These are phyloP conservation scores for Drosophila sucinea DNA, from an alignment of 1,140 invertebrate species.

Conservation along the genomic window DNA sequence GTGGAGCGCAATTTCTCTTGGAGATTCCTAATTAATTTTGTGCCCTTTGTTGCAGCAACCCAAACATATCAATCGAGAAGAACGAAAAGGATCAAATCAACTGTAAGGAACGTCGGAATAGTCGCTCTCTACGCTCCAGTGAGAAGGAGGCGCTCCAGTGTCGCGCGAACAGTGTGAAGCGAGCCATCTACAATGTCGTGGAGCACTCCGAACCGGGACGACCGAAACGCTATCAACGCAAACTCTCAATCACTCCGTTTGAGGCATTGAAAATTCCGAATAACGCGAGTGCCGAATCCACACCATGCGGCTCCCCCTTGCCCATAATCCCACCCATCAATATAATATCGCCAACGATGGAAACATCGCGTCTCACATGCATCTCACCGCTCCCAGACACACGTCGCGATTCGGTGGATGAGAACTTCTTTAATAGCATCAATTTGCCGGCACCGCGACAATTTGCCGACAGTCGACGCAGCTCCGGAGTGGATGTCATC, in stretches of 20 bases:
- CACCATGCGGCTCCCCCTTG: conserved; percentile 86
- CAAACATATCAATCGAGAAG: conserved; percentile 79
- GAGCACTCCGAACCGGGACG: conserved; percentile 90
- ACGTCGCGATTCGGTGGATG: conserved; percentile 86
- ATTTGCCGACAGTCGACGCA: conserved; percentile 89
- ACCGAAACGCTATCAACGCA: conserved; percentile 84
- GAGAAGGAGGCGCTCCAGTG: conserved; percentile 85
- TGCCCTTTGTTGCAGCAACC: conserved; percentile 45
- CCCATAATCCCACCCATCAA: conserved; percentile 84
- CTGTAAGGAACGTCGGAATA: conserved; percentile 74
- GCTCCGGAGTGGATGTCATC: conserved; percentile 86
- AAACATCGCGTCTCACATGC: conserved; percentile 84
- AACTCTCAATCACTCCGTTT: conserved; percentile 76
- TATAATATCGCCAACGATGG: conserved; percentile 81
- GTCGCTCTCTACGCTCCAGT: conserved; percentile 69
- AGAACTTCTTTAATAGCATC: conserved; percentile 84
- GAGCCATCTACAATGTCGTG: conserved; percentile 92
- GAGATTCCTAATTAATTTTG: background rate
- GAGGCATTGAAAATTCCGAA: conserved; percentile 69
- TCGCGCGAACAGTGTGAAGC: conserved; percentile 93
- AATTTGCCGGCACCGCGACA: conserved; percentile 88
- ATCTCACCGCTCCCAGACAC: conserved; percentile 88
- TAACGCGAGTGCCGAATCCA: conserved; percentile 84
- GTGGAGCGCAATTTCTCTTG: background rate
- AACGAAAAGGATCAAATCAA: conserved; percentile 82